Percentiles rank a stretch among this genome's conserved stretches.
Conservation (phyloP, 23 tunicate genomes). For the Phallusia fumigata region DNA sequence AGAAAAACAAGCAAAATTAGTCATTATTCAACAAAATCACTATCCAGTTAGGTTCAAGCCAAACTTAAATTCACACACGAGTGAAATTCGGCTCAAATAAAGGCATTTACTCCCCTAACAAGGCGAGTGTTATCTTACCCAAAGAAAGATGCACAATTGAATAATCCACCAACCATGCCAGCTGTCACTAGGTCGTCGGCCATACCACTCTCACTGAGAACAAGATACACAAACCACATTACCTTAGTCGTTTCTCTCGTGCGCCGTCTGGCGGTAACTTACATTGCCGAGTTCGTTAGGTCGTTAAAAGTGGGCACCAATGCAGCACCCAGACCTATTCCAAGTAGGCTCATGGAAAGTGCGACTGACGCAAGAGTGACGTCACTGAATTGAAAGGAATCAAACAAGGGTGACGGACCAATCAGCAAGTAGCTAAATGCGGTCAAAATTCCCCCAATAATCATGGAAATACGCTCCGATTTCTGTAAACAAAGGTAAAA, state of each 20-base stretch:
- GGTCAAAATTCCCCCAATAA: conserved; percentile 24
- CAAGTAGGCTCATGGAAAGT: conserved; percentile 42
- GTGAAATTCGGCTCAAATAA: too few species aligned
- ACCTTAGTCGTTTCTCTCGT: background rate
- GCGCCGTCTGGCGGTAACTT: background rate
- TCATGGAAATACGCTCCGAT: conserved; percentile 31
- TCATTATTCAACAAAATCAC: too few species aligned
- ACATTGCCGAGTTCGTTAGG: conserved; percentile 33
- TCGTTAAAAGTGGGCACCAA: conserved; percentile 44
- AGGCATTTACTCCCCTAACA: too few species aligned
- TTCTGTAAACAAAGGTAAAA: background rate
- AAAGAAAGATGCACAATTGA: conserved; percentile 28
- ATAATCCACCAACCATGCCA: conserved; percentile 48
- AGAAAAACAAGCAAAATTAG: too few species aligned
- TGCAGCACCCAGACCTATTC: conserved; percentile 32
- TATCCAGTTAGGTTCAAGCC: too few species aligned
- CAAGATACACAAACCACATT: background rate
- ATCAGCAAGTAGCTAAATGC: conserved; percentile 33
- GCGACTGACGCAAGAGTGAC: conserved; percentile 6
- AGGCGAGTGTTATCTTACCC: conserved; percentile 17
- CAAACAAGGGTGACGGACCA: conserved; percentile 43
- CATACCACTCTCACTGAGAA: conserved; percentile 39
- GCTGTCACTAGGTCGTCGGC: conserved; percentile 34
- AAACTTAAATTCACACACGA: too few species aligned
- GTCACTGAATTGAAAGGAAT: background rate